Evolutionary conservation across 2,113 vertebrate genomes (phyloP).

Genomic region (Sardina pilchardus): DNA sequence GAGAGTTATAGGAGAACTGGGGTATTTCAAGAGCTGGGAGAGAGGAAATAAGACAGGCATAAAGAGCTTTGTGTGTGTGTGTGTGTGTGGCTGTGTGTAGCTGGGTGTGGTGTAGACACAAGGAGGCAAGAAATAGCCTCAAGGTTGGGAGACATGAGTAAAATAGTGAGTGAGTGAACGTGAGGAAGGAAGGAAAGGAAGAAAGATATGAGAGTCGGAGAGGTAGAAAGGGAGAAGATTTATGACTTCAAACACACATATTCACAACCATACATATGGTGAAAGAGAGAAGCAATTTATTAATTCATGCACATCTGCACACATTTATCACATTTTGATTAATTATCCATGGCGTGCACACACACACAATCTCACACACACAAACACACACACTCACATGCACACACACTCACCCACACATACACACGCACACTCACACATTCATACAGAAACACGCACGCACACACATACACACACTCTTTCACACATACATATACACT

Average conservation of each 20-base stretch:
- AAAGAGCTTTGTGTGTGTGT: background rate
- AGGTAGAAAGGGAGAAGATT: background rate
- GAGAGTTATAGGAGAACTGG: background rate
- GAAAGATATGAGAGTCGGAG: background rate
- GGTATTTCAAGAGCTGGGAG: background rate
- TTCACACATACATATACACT: background rate
- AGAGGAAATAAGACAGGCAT: background rate
- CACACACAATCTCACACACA: background rate
- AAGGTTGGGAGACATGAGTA: background rate
- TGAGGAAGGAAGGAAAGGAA: background rate
- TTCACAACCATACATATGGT: background rate
- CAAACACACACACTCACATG: background rate
- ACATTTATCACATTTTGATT: slow-evolving; percentile 14
- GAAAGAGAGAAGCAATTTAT: background rate
- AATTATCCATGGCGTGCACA: background rate
- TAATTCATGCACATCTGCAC: slow-evolving; percentile 10
- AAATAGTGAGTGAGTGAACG: background rate
- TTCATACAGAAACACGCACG: background rate
- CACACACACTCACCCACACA: slow-evolving; percentile 3
- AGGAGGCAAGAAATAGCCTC: background rate
- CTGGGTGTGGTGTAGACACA: background rate
- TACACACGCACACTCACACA: slow-evolving; percentile 6
- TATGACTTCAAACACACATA: background rate
- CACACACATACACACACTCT: background rate
- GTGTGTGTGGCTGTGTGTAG: background rate